Evolutionary conservation across 2,888 invertebrate species (phyloP), one percentile per base, ranked within the genome.

Genomic region (Geophilus truncorum): DNA sequence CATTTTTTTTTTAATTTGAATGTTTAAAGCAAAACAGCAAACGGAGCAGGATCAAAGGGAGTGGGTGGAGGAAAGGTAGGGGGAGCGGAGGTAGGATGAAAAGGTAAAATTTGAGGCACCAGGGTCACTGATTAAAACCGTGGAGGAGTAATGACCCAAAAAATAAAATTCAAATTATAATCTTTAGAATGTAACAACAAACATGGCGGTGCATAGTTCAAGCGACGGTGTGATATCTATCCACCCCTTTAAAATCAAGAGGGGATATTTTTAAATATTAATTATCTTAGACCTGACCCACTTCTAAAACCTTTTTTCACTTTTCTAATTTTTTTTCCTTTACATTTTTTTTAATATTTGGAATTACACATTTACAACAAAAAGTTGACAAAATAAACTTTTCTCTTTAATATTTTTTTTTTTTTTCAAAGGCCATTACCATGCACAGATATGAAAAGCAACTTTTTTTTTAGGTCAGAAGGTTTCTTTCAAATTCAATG

Each of bases 121-220:
- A 70, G 79, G 79, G 75, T 57, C 36, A 79, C 40, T 62, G 79
- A 40, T 70, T 70, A 32, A 77, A 77, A 77, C 34, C 77, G 77
- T 77, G 77, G 77, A 77, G 34, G 77, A 77, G 23, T 23, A 32
- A 30, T 77, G 77, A 36, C 25, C 23, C 10, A 23, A 75, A 77
- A 36, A 36, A 77, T 23, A 77, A 36, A 77, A 76, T 62, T 12
- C n/a, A 62, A 62, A 70, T 28, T 0, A 70, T 28, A 70, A 70
- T 70, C 70, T 70, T 70, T 51, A 51, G 51, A 51, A 51, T 51
- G 18, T 51, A 36, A 36, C 77, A 32, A 77, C 77, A 36, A 32
- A 36, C 77, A 77, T 36, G 77, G 70, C 70, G 34, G 77, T 77
- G 77, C 77, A 77, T 77, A 77, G 77, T 32, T 77, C 34, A 77